phyloP scores from a whole-genome alignment of 2,113 vertebrate genomes.

The Acanthochromis polyacanthus region DNA sequence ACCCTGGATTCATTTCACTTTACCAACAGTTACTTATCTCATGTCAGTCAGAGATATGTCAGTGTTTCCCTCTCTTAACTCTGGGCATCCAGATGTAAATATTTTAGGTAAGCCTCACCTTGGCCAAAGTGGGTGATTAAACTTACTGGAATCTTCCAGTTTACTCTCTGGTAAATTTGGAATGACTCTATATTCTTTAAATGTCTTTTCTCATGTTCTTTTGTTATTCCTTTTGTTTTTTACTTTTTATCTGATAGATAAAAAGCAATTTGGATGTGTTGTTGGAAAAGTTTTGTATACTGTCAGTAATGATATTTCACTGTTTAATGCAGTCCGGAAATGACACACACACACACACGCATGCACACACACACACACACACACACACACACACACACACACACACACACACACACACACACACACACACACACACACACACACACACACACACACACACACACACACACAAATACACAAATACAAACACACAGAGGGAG shows the following conservation, averaged over 20 bases:
- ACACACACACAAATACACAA: conserved; percentile 14
- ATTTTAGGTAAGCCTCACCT: background rate
- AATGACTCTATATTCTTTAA: background rate
- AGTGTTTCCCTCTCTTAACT: too few species aligned
- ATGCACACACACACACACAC: conserved; percentile 27
- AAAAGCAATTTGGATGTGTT: conserved; percentile 5
- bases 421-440: conserved; percentile 30
- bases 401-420: conserved; percentile 23
- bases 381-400: conserved; percentile 54
- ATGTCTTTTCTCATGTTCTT: background rate
- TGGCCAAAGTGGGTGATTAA: background rate
- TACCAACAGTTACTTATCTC: too few species aligned
- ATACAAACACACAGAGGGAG: too few species aligned
- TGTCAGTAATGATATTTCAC: conserved; percentile 18
- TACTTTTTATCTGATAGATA: background rate
- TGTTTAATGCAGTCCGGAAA: conserved; percentile 28
- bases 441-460: conserved; percentile 61
- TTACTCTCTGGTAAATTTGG: background rate
- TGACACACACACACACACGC: conserved; percentile 69
- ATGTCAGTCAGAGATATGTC: too few species aligned
- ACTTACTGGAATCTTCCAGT: background rate
- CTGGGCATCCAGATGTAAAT: too few species aligned
- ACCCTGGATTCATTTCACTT: too few species aligned
- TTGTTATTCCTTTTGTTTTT: background rate
- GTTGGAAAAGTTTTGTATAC: background rate